phyloP scores from a whole-genome alignment of 2,113 vertebrate genomes.

The Pseudopipra pipra region DNA sequence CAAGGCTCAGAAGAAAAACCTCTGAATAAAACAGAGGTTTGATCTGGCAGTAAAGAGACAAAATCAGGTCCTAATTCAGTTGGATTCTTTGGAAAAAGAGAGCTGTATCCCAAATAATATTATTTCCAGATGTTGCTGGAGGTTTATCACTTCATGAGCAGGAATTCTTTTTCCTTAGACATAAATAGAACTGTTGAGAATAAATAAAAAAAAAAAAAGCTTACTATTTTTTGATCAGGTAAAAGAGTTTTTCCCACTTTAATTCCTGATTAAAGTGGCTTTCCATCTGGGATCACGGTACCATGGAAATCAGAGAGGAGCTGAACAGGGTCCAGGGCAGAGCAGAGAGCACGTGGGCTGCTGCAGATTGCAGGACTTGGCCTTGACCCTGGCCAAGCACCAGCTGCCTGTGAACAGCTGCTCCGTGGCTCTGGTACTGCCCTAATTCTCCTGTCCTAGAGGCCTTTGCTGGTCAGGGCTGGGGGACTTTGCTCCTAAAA shows the following conservation, averaged over 20 bases:
- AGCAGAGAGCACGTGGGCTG: accelerated
- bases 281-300: neutral
- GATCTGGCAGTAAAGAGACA: neutral
- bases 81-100: neutral
- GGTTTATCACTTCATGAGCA: accelerated
- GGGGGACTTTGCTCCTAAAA: neutral
- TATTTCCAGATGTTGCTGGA: neutral
- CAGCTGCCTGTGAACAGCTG: neutral
- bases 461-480: neutral
- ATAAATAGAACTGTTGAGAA: neutral
- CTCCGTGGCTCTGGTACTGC: neutral
- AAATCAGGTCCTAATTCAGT: neutral
- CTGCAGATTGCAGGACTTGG: neutral
- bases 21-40: neutral
- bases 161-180: neutral
- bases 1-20: neutral
- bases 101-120: neutral
- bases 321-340: neutral
- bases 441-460: neutral
- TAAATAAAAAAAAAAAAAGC: neutral
- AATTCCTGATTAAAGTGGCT: neutral
- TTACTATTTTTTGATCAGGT: neutral
- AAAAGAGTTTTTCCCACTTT: neutral
- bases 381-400: neutral
- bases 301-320: neutral